These are phyloP conservation scores for Phanerotoma sp. DNA, from an alignment of 2,888 invertebrate genomes.

Conservation along the genomic window DNA sequence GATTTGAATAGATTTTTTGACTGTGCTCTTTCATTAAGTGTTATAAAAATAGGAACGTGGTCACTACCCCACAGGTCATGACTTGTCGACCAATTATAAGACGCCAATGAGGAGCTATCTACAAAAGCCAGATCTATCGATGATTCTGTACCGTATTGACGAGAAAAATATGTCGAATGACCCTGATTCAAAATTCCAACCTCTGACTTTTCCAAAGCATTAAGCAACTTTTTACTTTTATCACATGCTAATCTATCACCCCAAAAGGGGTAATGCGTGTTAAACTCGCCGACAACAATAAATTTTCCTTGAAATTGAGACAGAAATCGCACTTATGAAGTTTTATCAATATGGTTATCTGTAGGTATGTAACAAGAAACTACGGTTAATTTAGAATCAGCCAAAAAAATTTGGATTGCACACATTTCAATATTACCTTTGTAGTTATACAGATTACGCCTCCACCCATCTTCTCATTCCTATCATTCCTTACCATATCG, in stretches of 20 bases:
- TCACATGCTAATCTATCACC: not conserved
- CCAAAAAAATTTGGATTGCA: slow-evolving; percentile 1
- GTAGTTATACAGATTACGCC: slow-evolving; percentile 1
- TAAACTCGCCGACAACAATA: slow-evolving; percentile 13
- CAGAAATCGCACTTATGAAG: not conserved
- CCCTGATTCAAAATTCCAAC: slow-evolving; percentile 6
- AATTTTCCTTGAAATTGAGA: slow-evolving; percentile 6
- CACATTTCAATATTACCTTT: not conserved
- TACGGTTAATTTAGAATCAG: slow-evolving; percentile 1
- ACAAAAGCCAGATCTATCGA: slow-evolving; percentile 11
- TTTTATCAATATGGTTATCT: not conserved
- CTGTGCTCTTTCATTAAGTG: not conserved
- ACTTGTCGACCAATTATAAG: slow-evolving; percentile 3
- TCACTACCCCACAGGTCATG: slow-evolving; percentile 17
- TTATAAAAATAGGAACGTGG: slow-evolving; percentile 8
- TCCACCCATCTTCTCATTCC: not conserved
- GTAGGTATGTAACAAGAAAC: slow-evolving; percentile 7
- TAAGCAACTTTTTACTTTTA: not conserved
- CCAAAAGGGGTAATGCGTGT: slow-evolving; percentile 11
- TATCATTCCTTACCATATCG: not conserved
- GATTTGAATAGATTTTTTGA: not conserved
- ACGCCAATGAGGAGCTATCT: not conserved
- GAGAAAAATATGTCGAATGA: not conserved
- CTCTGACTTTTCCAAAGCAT: slow-evolving; percentile 1
- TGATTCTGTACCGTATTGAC: slow-evolving; percentile 2